Evolutionary conservation across 2,797 vertebrate genomes (phyloP), one percentile per base, ranked within the genome.

Genomic region (Anas bahamensis): DNA sequence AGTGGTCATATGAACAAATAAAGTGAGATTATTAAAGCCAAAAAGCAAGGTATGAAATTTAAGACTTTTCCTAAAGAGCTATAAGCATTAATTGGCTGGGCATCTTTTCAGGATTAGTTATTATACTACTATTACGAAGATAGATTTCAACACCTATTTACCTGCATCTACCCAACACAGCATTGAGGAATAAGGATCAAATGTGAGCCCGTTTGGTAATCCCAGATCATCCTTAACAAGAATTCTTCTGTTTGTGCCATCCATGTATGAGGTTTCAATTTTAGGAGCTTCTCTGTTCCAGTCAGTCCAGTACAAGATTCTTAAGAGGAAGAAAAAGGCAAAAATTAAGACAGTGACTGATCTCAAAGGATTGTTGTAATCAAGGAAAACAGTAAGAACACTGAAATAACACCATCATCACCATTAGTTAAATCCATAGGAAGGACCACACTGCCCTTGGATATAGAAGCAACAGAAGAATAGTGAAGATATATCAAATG

Each of bases 101-200:
- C 10, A 72, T 39, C 64, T 59, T 69, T 88, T 83, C 33, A 89
- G 39, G 29, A 50, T 1, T 70, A 52, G 0, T 80, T 89, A 73
- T 17, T 78, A 42, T 35, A 31, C 29, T 52, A 53, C 15, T 61
- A 21, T n/a, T 65, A 57, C 0, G 1, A 77, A 83, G 16, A 76
- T 31, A 61, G 9, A 79, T 57, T 57, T 91, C 72, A 88, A 37
- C 16, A 29, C 12, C 26, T 31, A 37, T 72, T 93, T 97, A 99
- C 99, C 99, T 98, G 99, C 99, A 35, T 99, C 99, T 68, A 98
- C 99, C 99, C 99, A 99, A 93, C 99, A 99, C 19, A 99, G 97
- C 96, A 98, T 96, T 68, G 98, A 98, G 11, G 98, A 98, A 91
- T 98, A 98, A 4, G 96, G 91, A 80, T 99, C 99, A 15, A 98